phyloP scores from a whole-genome alignment of 2,888 invertebrate genomes.

The Dicyrtoma fusca region DNA sequence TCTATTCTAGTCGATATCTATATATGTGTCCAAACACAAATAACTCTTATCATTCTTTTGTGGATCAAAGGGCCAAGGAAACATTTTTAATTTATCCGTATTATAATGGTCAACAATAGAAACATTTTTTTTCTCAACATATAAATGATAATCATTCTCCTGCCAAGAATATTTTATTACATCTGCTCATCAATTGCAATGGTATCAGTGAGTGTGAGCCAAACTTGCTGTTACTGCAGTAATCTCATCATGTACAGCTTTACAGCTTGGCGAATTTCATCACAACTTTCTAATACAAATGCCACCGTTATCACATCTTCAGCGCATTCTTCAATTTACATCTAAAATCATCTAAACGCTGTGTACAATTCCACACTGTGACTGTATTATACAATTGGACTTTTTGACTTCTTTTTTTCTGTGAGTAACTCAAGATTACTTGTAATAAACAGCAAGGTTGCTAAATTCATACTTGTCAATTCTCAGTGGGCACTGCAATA shows the following conservation, averaged over 20 bases:
- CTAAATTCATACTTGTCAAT: too few relatives aligned
- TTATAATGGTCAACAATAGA: neutral
- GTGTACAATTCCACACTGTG: too few relatives aligned
- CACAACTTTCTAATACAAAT: constrained; percentile 25
- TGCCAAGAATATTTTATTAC: neutral
- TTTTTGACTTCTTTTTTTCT: too few relatives aligned
- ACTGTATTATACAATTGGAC: too few relatives aligned
- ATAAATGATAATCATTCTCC: neutral
- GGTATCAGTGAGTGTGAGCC: neutral
- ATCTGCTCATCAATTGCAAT: neutral
- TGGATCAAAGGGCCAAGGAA: neutral
- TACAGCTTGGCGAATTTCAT: neutral
- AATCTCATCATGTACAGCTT: neutral
- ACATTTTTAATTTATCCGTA: constrained; percentile 4
- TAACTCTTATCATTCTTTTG: too few relatives aligned
- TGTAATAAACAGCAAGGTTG: too few relatives aligned
- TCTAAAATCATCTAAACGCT: neutral
- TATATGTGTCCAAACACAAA: too few relatives aligned
- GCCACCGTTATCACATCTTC: constrained; percentile 18
- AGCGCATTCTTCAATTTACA: neutral
- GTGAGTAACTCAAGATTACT: too few relatives aligned
- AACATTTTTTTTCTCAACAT: neutral
- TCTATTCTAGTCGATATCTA: too few relatives aligned
- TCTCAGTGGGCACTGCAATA: too few relatives aligned
- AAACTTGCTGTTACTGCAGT: neutral